phyloP scores from a whole-genome alignment of 2,888 invertebrate genomes.

The Chesias legatella region DNA sequence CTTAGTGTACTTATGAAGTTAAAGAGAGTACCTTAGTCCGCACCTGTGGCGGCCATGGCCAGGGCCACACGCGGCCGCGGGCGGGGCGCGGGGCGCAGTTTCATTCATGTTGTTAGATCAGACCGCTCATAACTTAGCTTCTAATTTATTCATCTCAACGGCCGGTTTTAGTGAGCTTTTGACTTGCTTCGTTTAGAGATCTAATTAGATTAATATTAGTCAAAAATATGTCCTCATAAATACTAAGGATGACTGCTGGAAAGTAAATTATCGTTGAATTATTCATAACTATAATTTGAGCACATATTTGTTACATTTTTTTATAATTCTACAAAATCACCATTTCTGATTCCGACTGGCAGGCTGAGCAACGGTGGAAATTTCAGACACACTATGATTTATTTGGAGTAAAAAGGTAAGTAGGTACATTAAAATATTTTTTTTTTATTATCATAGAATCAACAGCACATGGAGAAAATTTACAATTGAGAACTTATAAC shows the following conservation, averaged over 20 bases:
- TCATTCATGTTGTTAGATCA: constrained; percentile 80
- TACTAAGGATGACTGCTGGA: constrained; percentile 10
- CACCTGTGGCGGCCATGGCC: constrained; percentile 56
- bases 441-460: no score
- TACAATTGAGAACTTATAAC: no score
- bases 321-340: no score
- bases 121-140: constrained; percentile 78
- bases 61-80: constrained; percentile 70
- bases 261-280: constrained; percentile 14
- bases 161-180: constrained; percentile 61
- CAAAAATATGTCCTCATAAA: constrained; percentile 18
- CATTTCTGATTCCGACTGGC: no score
- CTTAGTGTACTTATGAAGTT: no score
- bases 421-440: no score
- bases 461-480: no score
- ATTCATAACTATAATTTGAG: no score
- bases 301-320: no score
- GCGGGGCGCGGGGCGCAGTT: constrained; percentile 45
- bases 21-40: constrained; percentile 39
- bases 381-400: no score
- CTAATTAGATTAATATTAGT: constrained; percentile 48
- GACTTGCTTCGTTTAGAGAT: constrained; percentile 51
- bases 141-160: constrained; percentile 74
- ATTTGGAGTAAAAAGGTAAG: no score
- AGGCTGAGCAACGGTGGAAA: no score